Evolutionary conservation across 2,888 invertebrate genomes (phyloP), one percentile per base, ranked within the genome.

Genomic region (Trissonchulus sp.): DNA sequence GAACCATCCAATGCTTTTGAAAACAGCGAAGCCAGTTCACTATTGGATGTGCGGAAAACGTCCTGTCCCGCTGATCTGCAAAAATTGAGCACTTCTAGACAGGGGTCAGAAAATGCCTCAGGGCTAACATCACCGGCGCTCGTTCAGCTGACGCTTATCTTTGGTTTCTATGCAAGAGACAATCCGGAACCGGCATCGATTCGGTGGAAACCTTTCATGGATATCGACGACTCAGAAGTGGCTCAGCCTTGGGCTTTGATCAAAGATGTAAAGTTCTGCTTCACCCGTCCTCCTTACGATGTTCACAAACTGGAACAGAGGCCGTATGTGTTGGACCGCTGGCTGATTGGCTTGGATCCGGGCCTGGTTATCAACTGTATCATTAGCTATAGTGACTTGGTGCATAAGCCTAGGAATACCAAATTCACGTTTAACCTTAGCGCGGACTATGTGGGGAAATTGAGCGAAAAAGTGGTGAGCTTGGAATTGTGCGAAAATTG

Each of bases 141-240:
- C 8, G 65, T 63, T 8, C 3, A 73, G 8, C 15, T 63, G 34
- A 73, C 73, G 2, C 33, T 73, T 23, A 28, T 73, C 28, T 34
- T 35, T 33, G 73, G 73, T 8, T 31, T 62, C 33, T 73, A 73
- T 35, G 36, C 48, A 3, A 60, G 73, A 3, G 31, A 73, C 48
- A 48, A 48, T 23, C 8, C 8, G 62, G 73, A 28, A 2, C 34
- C 23, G 36, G 63, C 2, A 2, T 31, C 28, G 68, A 34, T 65
- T 18, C 68, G 68, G 77, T 85, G 85, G 85, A 85, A 85, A 80
- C 82, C 84, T 82, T 84, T 84, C 77, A 77, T 84, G 80, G 85
- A 85, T 73, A 75, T 83, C 23, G 84, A 84, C 77, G 76, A 76
- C 36, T n/a, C 8, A 28, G 75, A 74, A 8, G 63, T 63, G 28